Base-by-base conservation (phyloP, 2,113 vertebrate species). In the Columba janthina region DNA sequence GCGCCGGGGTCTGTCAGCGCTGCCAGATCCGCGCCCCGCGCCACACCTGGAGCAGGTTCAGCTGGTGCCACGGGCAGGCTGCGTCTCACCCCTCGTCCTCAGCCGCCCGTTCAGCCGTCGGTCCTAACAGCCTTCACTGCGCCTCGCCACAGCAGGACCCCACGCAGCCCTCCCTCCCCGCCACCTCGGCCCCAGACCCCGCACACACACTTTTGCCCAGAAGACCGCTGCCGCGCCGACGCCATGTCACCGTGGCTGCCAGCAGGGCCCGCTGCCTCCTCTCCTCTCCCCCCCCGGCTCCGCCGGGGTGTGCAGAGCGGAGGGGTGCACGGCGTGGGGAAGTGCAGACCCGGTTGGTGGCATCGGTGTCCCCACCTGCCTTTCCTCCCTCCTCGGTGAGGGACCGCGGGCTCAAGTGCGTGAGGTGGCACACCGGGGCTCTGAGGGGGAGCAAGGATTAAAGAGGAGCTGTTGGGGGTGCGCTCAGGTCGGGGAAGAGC, bases 1-100 rank as follows among this genome's bases (percentile, higher is more conserved):
- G 17, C 40, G 57, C 71, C 21, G 0, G 0, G 5, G 2, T 58
- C 36, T 8, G 14, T 3, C 57, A 31, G 28, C 0, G 1, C 38
- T 60, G 34, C 16, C 19, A 9, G 29, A 22, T 3, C 26, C 0
- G 0, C 31, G 38, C 3, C 12, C 58, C 12, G 88, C 0, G 0
- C 15, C 44, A 7, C 13, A 4, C 48, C 14, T 9, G 13, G 5
- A 9, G 20, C 60, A 31, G 22, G 22, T 18, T 60, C 13, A 2
- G 44, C 15, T 17, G 0, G 0, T 10, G 2, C 44, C 24, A 6
- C 5, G 5, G 22, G 12, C 73, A 14, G 28, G n/a, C 5, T 5
- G 7, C 29, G 51, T 56, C 44, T 61, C 56, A 8, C 3, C 6
- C 26, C 17, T 31, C 0, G 6, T 32, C 69, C 44, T 36, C 65